A percentile compares a stretch with the other conserved stretches of the same genome.
These are phyloP conservation scores for Anoplius nigerrimus DNA, from an alignment of 2,888 invertebrate genomes.

Conservation along the genomic window DNA sequence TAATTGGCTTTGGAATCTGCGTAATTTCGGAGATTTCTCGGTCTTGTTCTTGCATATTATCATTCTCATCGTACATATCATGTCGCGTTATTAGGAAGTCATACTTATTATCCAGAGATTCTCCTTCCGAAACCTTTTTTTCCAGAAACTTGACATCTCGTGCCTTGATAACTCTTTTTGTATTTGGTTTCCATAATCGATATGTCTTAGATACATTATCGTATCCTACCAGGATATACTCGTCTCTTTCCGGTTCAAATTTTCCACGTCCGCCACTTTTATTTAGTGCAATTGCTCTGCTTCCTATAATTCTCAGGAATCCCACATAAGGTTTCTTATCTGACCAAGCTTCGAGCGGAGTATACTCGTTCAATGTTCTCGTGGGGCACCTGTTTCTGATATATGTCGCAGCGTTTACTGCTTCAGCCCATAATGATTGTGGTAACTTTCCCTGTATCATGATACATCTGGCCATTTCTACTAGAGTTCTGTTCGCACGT, in stretches of 20 bases:
- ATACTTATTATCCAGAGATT: too few species aligned
- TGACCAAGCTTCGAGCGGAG: conserved; percentile 40
- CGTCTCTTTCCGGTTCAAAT: conserved; percentile 29
- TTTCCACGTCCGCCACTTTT: conserved; percentile 26
- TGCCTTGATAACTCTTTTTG: not conserved
- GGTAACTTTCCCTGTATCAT: conserved; percentile 44
- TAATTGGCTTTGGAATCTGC: not conserved
- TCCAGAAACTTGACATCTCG: conserved; percentile 3
- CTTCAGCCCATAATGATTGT: conserved; percentile 60
- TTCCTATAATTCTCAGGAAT: conserved; percentile 51
- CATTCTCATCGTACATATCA: not conserved
- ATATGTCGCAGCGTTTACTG: conserved; percentile 52
- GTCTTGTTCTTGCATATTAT: conserved; percentile 7
- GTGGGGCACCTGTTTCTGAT: conserved; percentile 55
- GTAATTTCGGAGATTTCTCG: conserved; percentile 5
- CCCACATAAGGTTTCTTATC: conserved; percentile 37
- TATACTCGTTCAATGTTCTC: conserved; percentile 26
- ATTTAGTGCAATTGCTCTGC: conserved; percentile 19
- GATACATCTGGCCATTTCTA: conserved; percentile 57
- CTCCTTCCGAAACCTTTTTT: too few species aligned
- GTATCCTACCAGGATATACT: conserved; percentile 34
- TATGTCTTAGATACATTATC: conserved; percentile 36
- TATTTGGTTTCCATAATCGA: conserved; percentile 23
- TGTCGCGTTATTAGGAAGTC: not conserved
- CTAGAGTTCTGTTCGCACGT: conserved; percentile 55